These are phyloP conservation scores for Eulemur coronatus DNA, from an alignment of 2,797 vertebrate genomes.

Conservation along the genomic window DNA sequence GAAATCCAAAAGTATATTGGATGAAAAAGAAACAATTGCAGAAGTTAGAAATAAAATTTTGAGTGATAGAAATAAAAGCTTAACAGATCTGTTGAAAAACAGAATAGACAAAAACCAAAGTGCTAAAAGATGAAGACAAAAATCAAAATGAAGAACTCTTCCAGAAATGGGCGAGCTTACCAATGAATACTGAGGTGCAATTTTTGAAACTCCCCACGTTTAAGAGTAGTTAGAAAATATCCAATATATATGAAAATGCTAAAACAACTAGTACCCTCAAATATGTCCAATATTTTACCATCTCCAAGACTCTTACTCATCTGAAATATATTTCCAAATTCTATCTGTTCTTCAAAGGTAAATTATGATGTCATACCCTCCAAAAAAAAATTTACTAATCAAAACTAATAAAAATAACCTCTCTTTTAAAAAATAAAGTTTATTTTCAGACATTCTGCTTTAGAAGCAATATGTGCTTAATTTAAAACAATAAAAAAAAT, in stretches of 20 bases:
- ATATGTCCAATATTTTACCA: not conserved
- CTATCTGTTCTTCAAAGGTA: not conserved
- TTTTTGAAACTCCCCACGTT: not conserved
- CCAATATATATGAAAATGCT: not conserved
- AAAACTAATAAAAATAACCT: not conserved
- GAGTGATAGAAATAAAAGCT: not conserved
- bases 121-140: not conserved
- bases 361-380: not conserved
- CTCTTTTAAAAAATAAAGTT: not conserved
- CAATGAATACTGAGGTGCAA: not conserved
- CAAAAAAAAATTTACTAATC: not conserved
- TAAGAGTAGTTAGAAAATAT: not conserved
- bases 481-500: not conserved
- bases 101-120: not conserved
- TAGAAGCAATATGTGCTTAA: not conserved
- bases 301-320: not conserved
- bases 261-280: not conserved
- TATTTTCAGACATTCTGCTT: not conserved
- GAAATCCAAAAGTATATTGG: not conserved
- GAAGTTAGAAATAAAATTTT: not conserved
- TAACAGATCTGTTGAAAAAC: not conserved
- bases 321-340: not conserved
- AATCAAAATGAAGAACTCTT: slow-evolving; percentile 20
- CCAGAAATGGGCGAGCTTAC: not conserved
- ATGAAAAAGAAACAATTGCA: not conserved